These are phyloP conservation scores for Drosophila koepferae DNA, from an alignment of 2,888 invertebrate species.

Conservation along the genomic window DNA sequence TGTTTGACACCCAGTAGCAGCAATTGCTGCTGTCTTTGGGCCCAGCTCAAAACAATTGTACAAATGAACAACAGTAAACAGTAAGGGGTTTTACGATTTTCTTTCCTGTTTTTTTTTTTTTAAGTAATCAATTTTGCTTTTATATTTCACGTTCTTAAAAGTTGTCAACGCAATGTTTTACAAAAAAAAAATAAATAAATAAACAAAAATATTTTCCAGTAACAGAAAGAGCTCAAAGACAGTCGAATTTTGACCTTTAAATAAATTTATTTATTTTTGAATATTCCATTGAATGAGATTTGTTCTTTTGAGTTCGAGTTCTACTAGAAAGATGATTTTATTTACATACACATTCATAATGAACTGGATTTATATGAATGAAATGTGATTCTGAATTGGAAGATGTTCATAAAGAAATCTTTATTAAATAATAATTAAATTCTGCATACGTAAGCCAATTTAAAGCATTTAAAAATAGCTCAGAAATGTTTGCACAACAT, in stretches of 20 bases:
- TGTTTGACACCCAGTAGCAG: background rate
- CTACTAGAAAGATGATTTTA: background rate
- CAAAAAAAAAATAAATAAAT: no score
- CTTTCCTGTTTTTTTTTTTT: background rate
- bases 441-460: background rate
- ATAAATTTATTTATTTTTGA: no score
- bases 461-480: background rate
- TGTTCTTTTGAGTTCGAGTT: no score
- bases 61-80: constrained; percentile 32
- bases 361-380: background rate
- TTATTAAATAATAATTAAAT: background rate
- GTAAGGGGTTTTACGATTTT: background rate
- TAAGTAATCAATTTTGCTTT: constrained; percentile 6
- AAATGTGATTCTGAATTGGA: background rate
- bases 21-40: constrained; percentile 1
- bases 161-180: background rate
- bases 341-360: background rate
- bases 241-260: background rate
- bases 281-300: no score
- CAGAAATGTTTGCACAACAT: background rate
- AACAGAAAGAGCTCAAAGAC: background rate
- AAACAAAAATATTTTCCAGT: background rate
- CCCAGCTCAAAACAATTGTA: constrained; percentile 37
- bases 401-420: background rate
- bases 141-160: background rate